Percentiles rank a stretch among this genome's conserved stretches.
phyloP scores from a whole-genome alignment of 2,113 vertebrate genomes.

The Oncorhynchus clarkii region DNA sequence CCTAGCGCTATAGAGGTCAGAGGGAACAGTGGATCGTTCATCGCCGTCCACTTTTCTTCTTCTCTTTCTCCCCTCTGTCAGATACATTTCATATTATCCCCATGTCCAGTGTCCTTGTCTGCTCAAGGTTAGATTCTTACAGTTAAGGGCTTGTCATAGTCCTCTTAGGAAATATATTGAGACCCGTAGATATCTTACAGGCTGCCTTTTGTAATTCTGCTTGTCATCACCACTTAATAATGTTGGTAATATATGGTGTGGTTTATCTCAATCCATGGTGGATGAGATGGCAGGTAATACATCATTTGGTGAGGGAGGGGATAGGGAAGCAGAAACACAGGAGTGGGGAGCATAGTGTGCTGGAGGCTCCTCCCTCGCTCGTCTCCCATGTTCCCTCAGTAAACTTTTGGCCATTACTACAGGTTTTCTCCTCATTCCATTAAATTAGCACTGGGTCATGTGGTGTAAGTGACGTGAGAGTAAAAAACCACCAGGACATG shows the following conservation, averaged over 20 bases:
- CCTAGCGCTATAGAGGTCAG: not conserved
- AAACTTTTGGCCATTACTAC: not conserved
- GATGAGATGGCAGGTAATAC: constrained; percentile 26
- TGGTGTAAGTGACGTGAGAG: not conserved
- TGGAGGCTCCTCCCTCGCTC: too few relatives aligned
- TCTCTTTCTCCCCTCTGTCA: not conserved
- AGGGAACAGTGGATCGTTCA: constrained; percentile 41
- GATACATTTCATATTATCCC: constrained; percentile 17
- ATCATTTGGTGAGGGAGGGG: not conserved
- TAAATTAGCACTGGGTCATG: not conserved
- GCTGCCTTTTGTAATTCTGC: not conserved
- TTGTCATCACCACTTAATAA: constrained; percentile 63
- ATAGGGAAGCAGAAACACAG: not conserved
- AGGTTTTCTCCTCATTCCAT: not conserved
- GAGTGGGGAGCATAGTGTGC: not conserved
- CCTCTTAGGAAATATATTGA: constrained; percentile 13
- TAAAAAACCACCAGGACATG: not conserved
- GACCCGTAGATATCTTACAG: not conserved
- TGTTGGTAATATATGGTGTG: constrained; percentile 3
- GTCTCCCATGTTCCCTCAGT: too few relatives aligned
- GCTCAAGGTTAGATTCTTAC: constrained; percentile 50
- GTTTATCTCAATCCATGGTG: not conserved
- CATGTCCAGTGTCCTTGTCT: constrained; percentile 27
- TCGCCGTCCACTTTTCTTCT: constrained; percentile 47
- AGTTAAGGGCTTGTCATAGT: constrained; percentile 31